Evolutionary conservation across 1,140 invertebrate species (phyloP), one percentile per base, ranked within the genome.

Genomic region (Drosophila cardini): DNA sequence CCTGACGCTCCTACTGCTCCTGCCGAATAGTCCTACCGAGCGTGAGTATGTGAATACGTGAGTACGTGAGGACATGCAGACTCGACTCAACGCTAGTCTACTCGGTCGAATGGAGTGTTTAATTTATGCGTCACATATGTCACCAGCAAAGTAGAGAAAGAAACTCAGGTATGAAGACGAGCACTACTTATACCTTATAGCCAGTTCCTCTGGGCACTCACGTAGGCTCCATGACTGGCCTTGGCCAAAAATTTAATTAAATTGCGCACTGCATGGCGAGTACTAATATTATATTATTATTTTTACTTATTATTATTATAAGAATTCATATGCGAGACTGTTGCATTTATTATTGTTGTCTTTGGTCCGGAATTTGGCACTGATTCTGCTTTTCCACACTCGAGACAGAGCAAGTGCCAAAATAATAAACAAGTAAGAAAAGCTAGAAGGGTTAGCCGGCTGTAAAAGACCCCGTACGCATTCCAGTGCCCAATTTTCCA

Each of bases 41-140:
- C 18, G n/a, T 26, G n/a, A 4, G 50, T 21, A 21, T 32, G 21
- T 18, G 42, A 46, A 57, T 69, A 74, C 57, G 56, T 69, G 56
- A 38, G 65, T 56, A 55, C 57, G 56, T 74, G 72, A 62, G 65
- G 18, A 55, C 36, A 45, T 21, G 57, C 21, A 56, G 48, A 46
- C 26, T 13, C 30, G 15, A n/a, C 15, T 18, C 34, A 0, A 26
- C 21, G 4, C 4, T 26, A 26, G 21, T 26, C 21, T n/a, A 55
- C 16, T 50, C 32, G 46, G 61, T 50, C 64, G 62, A 62, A 57
- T 70, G 77, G 77, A 87, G 80, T 87, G 67, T 84, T 89, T 87
- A 87, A 87, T 87, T 87, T 87, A 87, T 87, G 84, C 84, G 52
- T 55, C 84, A 64, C 84, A 87, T 87, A 87, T 87, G 84, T 89